Percentiles rank a stretch among this genome's conserved stretches.
phyloP scores from a whole-genome alignment of 2,113 vertebrate genomes.

The Hydrochoerus hydrochaeris region DNA sequence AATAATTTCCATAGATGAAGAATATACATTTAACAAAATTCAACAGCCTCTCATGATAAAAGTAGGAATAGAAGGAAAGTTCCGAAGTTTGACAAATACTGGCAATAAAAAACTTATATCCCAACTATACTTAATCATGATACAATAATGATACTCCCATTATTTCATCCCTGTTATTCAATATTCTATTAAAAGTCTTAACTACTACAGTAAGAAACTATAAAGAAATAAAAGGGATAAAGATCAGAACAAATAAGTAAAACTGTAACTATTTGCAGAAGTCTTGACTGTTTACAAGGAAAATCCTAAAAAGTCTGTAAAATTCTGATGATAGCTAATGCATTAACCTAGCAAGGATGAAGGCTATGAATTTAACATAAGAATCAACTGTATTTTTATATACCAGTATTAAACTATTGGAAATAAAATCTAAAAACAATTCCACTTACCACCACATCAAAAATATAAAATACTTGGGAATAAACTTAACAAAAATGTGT shows the following conservation, averaged over 20 bases:
- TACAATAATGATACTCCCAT: background rate
- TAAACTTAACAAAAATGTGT: background rate
- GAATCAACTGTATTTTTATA: background rate
- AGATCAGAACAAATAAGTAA: background rate
- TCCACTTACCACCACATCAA: background rate
- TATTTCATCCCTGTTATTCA: background rate
- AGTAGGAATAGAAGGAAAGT: background rate
- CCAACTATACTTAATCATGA: background rate
- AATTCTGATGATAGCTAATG: background rate
- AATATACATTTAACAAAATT: background rate
- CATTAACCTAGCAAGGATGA: background rate
- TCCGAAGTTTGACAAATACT: background rate
- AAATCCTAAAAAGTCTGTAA: background rate
- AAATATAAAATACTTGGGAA: background rate
- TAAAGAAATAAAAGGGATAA: background rate
- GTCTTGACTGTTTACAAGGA: background rate
- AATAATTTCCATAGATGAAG: background rate
- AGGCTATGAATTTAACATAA: background rate
- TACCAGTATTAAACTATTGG: background rate
- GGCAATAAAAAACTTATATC: background rate
- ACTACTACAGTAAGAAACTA: background rate
- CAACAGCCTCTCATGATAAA: background rate
- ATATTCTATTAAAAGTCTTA: background rate
- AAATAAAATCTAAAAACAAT: background rate
- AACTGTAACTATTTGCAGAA: background rate